Percentiles rank a stretch among this genome's conserved stretches.
These are phyloP conservation scores for Cheilinus undulatus DNA, from an alignment of 2,113 vertebrate genomes.

Conservation along the genomic window DNA sequence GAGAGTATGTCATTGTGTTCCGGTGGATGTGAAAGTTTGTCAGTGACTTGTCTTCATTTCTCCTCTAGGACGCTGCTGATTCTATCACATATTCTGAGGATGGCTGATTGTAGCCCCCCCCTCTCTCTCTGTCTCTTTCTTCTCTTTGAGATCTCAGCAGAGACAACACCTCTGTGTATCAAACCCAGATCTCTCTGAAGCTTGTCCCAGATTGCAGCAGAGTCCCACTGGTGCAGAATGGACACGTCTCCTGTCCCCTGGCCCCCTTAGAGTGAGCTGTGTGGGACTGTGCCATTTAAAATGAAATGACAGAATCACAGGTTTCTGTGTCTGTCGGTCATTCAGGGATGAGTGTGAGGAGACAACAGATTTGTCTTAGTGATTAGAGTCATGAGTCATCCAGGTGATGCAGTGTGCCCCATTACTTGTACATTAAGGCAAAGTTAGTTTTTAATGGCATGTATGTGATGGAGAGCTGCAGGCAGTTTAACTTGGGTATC, in stretches of 20 bases:
- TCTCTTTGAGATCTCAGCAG: constrained; percentile 25
- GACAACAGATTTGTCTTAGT: background rate
- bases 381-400: background rate
- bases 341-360: background rate
- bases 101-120: constrained; percentile 9
- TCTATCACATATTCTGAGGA: constrained; percentile 12
- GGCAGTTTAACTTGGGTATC: too few relatives aligned
- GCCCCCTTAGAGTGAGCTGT: background rate
- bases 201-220: constrained; percentile 34
- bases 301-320: background rate
- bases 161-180: constrained; percentile 37
- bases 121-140: constrained; percentile 5
- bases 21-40: constrained; percentile 27
- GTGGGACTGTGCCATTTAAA: background rate
- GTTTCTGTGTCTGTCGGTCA: background rate
- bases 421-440: background rate
- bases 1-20: constrained; percentile 27
- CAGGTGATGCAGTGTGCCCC: too few relatives aligned
- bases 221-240: background rate
- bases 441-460: too few relatives aligned
- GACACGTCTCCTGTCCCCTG: background rate
- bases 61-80: constrained; percentile 15
- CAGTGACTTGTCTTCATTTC: background rate
- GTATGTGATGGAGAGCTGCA: too few relatives aligned
- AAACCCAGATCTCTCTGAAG: constrained; percentile 38